These are phyloP conservation scores for Argopecten irradians DNA, from an alignment of 1,140 invertebrate genomes.

Conservation along the genomic window DNA sequence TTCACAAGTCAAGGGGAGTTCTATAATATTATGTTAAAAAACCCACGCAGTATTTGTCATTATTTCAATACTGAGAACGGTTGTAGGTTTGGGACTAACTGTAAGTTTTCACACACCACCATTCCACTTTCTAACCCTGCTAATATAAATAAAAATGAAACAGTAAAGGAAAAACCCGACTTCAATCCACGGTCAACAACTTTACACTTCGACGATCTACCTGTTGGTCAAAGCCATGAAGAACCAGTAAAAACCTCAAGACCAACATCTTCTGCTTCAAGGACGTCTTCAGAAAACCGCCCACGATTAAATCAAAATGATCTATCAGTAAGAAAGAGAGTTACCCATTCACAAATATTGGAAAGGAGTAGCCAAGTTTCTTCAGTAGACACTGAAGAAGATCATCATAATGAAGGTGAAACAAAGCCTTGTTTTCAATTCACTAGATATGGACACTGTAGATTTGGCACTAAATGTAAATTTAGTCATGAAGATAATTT, in stretches of 20 bases:
- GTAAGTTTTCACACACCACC: conserved; percentile 42
- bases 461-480: conserved; percentile 45
- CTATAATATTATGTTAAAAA: conserved; percentile 34
- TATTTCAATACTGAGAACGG: conserved; percentile 47
- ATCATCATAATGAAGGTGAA: not conserved
- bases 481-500: conserved; percentile 37
- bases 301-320: not conserved
- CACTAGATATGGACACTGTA: conserved; percentile 45
- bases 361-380: not conserved
- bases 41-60: conserved; percentile 41
- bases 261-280: not conserved
- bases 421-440: conserved; percentile 42
- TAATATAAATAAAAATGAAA: conserved; percentile 36
- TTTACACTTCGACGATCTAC: not conserved
- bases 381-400: not conserved
- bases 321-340: not conserved
- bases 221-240: not conserved
- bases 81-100: conserved; percentile 51
- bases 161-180: not conserved
- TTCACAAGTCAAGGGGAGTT: not conserved
- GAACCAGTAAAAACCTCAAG: not conserved
- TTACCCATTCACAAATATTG: not conserved
- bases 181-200: not conserved
- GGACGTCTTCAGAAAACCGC: not conserved
- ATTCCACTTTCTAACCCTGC: not conserved